A percentile compares a stretch with the other conserved stretches of the same genome.
These are phyloP conservation scores for Amphipyra tragopoginis DNA, from an alignment of 2,888 invertebrate genomes.

Conservation along the genomic window DNA sequence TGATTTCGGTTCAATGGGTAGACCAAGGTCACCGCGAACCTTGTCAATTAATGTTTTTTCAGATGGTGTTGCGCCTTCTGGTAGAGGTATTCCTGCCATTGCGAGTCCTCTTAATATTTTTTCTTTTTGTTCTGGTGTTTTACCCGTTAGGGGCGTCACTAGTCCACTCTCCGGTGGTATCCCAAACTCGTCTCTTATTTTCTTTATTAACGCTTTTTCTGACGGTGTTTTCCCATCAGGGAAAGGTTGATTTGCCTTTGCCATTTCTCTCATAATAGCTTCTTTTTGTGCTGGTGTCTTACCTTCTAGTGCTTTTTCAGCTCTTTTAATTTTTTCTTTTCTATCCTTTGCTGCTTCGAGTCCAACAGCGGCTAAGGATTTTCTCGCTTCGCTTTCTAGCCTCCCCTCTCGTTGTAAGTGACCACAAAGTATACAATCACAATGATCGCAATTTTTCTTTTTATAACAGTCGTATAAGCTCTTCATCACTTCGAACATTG, in stretches of 20 bases:
- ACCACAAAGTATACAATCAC: slow-evolving; percentile 78
- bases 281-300: slow-evolving; percentile 34
- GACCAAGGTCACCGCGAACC: slow-evolving; percentile 59
- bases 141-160: slow-evolving; percentile 45
- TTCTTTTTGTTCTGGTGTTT: slow-evolving; percentile 59
- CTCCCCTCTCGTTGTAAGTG: slow-evolving; percentile 57
- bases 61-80: slow-evolving; percentile 60
- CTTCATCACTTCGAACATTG: slow-evolving; percentile 83
- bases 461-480: slow-evolving; percentile 81
- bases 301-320: slow-evolving; percentile 20
- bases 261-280: slow-evolving; percentile 31
- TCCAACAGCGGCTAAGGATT: slow-evolving; percentile 25
- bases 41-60: slow-evolving; percentile 62
- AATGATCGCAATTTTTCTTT: slow-evolving; percentile 77
- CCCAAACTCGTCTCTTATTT: too few species aligned
- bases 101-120: slow-evolving; percentile 55
- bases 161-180: too few species aligned
- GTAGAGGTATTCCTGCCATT: slow-evolving; percentile 50
- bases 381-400: slow-evolving; percentile 12
- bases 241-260: slow-evolving; percentile 16
- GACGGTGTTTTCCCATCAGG: slow-evolving; percentile 30
- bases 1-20: slow-evolving; percentile 62
- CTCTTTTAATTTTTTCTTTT: slow-evolving; percentile 23
- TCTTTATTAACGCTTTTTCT: too few species aligned
- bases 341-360: slow-evolving; percentile 21